Evolutionary conservation across 2,113 vertebrate genomes (phyloP), one percentile per base, ranked within the genome.

Genomic region (Natator depressus): DNA sequence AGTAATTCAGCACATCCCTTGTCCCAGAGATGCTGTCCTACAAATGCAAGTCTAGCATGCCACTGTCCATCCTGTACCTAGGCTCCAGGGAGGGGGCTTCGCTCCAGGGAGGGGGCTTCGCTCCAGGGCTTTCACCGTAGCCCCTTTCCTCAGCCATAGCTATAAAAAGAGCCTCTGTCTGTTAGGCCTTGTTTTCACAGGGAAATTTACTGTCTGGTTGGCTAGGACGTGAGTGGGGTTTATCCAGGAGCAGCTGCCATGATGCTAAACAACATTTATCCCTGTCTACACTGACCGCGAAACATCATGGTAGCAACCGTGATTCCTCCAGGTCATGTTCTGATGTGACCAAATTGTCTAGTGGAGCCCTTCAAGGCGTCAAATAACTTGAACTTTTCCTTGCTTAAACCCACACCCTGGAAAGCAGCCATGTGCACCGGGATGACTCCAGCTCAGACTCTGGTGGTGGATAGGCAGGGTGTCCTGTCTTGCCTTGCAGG

Each of bases 231-330:
- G 62, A 69, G 59, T 35, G 31, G 14, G 31, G 38, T 75, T 42
- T 42, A 75, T 19, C 20, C 22, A 76, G 57, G 90, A 91, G 76
- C 93, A 85, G 87, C 93, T 96, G 93, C 80, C 89, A 86, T 85
- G 24, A 82, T 85, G 94, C 84, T 87, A 92, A 85, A 93, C 72
- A 8, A 42, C 89, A 91, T 93, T 96, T 93, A 89, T 94, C 93
- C 90, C 55, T n/a, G 85, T 81, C 87, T 96, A 42, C 38, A 46
- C 5, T 6, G 5, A 25, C 10, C 13, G 91, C 13, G 3, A 85
- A 93, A 90, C 93, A 87, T 91, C 42, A 4, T 89, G 5, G n/a
- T 95, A 93, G 95, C 96, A 95, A 96, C 96, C 85, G 65, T 0
- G 0, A 90, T 93, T 96, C 95, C 87, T 97, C 16, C 78, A 95